Base-by-base conservation (phyloP, 2,797 vertebrate species). In the Serranus cabrilla region DNA sequence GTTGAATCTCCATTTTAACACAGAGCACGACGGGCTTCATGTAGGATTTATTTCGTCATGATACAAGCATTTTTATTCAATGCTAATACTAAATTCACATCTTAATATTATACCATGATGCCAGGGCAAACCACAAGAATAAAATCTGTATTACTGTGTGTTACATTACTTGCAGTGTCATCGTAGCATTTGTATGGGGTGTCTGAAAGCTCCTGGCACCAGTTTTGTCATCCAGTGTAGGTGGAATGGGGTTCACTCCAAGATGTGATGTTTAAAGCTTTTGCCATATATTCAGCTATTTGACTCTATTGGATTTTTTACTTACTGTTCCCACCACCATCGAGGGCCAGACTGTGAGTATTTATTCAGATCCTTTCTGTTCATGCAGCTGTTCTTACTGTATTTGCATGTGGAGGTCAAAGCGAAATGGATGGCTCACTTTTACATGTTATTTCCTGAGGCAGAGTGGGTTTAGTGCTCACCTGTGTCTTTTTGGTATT, bases 181-280 rank as follows among this genome's bases (percentile, higher is more conserved):
- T 49, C 37, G 74, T 58, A 70, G 14, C 71, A 50, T 71, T 68
- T 23, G 18, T 37, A 59, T 55, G 17, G 40, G 49, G 31, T 43
- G 51, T 71, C 61, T 39, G 61, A 78, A 71, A 75, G 59, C 77
- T 80, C 43, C 61, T 69, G 69, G 74, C 81, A 71, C 49, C 65
- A 61, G 40, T 78, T 77, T 75, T 86, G 77, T 72, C 76, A 79
- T 81, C 20, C 20, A 34, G 54, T 54, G 70, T 82, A 64, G 83
- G 82, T 68, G 63, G 71, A 78, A 60, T 57, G 54, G 75, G 77
- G 76, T 71, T 70, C 60, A 47, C 59, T 86, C 67, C 78, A 83
- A 76, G 50, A 81, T 64, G 65, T 34, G 34, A 63, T 67, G 71
- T 80, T 69, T 64, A 69, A 63, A 75, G 57, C 73, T 73, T 76